Conservation (phyloP, 2,113 vertebrate species). For the Mastomys coucha region DNA sequence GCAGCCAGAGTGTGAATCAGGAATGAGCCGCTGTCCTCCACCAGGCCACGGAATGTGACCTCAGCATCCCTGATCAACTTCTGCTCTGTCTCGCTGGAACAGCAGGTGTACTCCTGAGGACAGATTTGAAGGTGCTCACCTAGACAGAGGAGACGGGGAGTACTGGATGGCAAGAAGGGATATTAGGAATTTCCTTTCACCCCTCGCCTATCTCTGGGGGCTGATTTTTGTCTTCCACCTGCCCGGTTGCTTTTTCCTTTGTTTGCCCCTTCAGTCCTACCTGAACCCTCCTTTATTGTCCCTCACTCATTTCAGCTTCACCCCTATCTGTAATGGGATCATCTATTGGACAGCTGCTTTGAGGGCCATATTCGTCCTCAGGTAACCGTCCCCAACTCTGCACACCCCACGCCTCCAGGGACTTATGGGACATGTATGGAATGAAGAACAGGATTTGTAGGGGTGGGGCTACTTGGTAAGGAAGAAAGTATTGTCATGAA, state of each 20-base stretch:
- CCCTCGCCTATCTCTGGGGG: neutral
- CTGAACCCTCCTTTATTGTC: conserved; percentile 43
- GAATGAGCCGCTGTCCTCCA: conserved; percentile 92
- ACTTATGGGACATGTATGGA: neutral
- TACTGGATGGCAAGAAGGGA: neutral
- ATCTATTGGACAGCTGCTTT: neutral
- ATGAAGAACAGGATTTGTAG: conserved; percentile 56
- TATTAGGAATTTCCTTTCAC: neutral
- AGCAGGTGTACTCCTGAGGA: conserved; percentile 94
- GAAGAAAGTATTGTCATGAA: conserved; percentile 29
- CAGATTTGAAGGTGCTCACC: conserved; percentile 94
- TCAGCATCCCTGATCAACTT: conserved; percentile 90
- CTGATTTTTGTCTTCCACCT: neutral
- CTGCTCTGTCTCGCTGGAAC: conserved; percentile 93
- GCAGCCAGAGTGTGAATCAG: conserved; percentile 90
- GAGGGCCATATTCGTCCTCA: conserved; percentile 40
- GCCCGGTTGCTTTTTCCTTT: conserved; percentile 65
- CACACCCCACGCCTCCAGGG: neutral
- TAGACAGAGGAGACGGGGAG: conserved; percentile 71
- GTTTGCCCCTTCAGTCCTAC: conserved; percentile 58
- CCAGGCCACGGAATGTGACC: conserved; percentile 88
- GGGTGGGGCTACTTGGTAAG: conserved; percentile 48
- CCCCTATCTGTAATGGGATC: neutral
- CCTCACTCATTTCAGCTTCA: neutral
- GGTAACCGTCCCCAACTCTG: conserved; percentile 27